Evolutionary conservation across 37 sponge, comb jelly and placozoan genomes (phyloP).

Genomic region (Diacarnus erythraeanus): DNA sequence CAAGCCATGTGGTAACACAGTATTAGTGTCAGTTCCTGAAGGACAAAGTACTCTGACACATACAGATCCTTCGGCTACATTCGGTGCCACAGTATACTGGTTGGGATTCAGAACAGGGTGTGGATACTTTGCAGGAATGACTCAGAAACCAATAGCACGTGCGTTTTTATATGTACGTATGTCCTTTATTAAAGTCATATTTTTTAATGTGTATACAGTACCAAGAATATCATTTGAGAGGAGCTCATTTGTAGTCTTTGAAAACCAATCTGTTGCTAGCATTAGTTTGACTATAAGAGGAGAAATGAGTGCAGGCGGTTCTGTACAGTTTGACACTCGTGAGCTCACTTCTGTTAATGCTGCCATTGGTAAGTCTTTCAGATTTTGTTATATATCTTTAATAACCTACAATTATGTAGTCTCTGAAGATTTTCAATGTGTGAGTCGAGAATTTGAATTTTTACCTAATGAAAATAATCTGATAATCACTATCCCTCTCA

Average conservation of each 20-base stretch:
- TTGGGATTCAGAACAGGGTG: conserved; percentile 7
- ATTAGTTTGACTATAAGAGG: not conserved
- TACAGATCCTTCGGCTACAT: not conserved
- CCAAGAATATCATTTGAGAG: not conserved
- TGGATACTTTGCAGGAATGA: conserved; percentile 53
- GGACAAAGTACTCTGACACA: conserved; percentile 18
- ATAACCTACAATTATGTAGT: too few species aligned
- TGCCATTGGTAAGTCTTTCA: conserved; percentile 4
- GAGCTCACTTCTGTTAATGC: too few species aligned
- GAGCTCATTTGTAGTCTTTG: not conserved
- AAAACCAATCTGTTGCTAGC: not conserved
- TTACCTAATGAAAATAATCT: not conserved
- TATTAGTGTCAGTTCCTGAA: conserved; percentile 1
- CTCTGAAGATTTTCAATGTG: conserved; percentile 12
- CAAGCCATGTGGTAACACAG: conserved; percentile 18
- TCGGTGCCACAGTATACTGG: conserved; percentile 32
- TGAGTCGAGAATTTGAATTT: not conserved
- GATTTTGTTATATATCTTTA: not conserved
- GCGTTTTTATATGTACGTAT: not conserved
- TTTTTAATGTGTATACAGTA: not conserved
- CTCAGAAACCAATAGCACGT: conserved; percentile 37
- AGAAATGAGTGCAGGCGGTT: not conserved
- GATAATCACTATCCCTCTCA: not conserved
- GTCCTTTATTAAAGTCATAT: not conserved
- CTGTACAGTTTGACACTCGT: conserved; percentile 1